Evolutionary conservation across 1,140 invertebrate genomes (phyloP).

Genomic region (Drosophila dunni): DNA sequence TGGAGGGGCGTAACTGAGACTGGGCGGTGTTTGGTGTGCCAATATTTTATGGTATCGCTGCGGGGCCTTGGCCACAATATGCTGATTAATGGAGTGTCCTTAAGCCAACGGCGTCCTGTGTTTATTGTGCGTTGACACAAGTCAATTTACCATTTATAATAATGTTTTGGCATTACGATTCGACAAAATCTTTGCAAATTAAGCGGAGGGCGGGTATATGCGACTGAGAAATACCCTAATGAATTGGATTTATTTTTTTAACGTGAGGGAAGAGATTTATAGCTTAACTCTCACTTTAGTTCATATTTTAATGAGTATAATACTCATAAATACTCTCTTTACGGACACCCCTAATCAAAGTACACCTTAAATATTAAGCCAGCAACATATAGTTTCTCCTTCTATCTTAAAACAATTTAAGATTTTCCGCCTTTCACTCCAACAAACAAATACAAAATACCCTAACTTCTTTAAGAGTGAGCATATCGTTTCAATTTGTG

Average conservation of each 20-base stretch:
- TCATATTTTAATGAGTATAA: no score
- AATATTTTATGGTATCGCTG: conserved; percentile 41
- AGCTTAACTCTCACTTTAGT: no score
- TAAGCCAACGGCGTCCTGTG: conserved; percentile 42
- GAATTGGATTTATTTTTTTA: not conserved
- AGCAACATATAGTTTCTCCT: no score
- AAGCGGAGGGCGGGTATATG: not conserved
- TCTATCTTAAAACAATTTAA: no score
- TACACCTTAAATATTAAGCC: no score
- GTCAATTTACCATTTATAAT: conserved; percentile 50
- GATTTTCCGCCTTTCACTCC: no score
- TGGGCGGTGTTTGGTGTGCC: conserved; percentile 32
- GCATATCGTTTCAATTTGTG: not conserved
- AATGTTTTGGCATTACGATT: conserved; percentile 11
- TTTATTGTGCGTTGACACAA: conserved; percentile 54
- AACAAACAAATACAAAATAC: no score
- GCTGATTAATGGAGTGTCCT: conserved; percentile 51
- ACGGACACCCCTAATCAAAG: no score
- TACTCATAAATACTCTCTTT: no score
- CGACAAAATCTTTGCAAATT: not conserved
- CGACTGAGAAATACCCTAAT: not conserved
- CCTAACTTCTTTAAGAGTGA: not conserved
- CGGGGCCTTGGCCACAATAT: conserved; percentile 29
- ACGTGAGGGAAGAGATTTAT: no score
- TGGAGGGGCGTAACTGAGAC: not conserved